These are phyloP conservation scores for Mallotus villosus DNA, from an alignment of 2,797 vertebrate species.

Conservation along the genomic window DNA sequence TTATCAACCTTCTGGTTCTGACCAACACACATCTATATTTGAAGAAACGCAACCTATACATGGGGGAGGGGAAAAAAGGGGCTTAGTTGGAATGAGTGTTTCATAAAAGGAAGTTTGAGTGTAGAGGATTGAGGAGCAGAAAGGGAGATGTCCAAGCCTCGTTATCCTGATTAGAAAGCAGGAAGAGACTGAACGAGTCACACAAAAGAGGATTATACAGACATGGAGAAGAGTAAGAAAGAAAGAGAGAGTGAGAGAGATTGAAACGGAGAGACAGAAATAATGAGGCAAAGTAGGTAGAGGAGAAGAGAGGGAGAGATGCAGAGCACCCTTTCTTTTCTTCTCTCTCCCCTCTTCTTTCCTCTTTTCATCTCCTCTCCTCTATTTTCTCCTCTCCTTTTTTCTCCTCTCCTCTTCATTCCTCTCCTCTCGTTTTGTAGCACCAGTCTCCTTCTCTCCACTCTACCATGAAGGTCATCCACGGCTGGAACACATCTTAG, in stretches of 20 bases:
- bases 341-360: background rate
- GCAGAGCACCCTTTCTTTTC: background rate
- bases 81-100: slow-evolving; percentile 16
- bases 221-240: background rate
- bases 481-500: slow-evolving; percentile 24
- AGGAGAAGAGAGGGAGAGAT: too few relatives aligned
- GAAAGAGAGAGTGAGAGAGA: background rate
- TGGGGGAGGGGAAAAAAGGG: too few relatives aligned
- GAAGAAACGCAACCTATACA: too few relatives aligned
- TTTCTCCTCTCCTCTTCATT: slow-evolving; percentile 47
- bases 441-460: slow-evolving; percentile 31
- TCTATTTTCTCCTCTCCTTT: slow-evolving; percentile 2
- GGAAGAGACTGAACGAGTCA: slow-evolving; percentile 50
- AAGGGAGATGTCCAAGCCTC: slow-evolving; percentile 42
- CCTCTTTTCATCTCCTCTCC: background rate
- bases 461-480: slow-evolving; percentile 58
- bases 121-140: slow-evolving; percentile 27
- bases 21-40: too few relatives aligned
- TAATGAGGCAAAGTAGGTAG: background rate
- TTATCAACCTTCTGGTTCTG: too few relatives aligned
- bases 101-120: slow-evolving; percentile 15
- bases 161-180: slow-evolving; percentile 62
- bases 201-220: slow-evolving; percentile 57
- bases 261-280: background rate
- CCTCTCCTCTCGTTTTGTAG: slow-evolving; percentile 52